Evolutionary conservation across 2,888 invertebrate genomes (phyloP), one percentile per base, ranked within the genome.

Genomic region (Tyria jacobaeae): DNA sequence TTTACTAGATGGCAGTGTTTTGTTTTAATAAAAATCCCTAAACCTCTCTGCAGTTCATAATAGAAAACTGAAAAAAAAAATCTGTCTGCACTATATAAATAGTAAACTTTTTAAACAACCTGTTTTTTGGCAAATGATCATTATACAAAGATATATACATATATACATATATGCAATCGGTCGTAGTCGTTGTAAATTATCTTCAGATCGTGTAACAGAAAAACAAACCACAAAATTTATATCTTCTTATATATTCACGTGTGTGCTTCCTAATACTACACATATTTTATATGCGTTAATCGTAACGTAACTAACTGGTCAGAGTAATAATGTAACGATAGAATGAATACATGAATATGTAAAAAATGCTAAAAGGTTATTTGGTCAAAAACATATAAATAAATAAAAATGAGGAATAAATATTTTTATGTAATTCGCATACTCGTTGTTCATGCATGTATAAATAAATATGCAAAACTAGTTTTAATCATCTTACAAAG

Each of bases 331-430:
- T 41, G 63, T 57, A 50, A 75, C 56, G 65, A 57, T 66, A 66
- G 47, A 72, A 34, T 66, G 58, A 75, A 37, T 65, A 50, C 52
- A 65, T 75, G 61, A 66, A 70, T 73, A 70, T 66, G 48, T 56
- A 56, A 65, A 65, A 58, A 56, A 31, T 47, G 39, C 35, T 35
- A 35, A 35, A 35, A 51, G 51, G 14, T 14, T 35, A 24, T 35
- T 15, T 35, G 34, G 35, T 35, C 35, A 51, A 51, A 21, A 35
- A 35, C 21, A 6, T 21, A 24, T 35, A 24, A 17, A 44, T 10
- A 44, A 9, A 44, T 21, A 51, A 51, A 35, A 31, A 31, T n/a
- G n/a, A n/a, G n/a, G n/a, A n/a, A n/a, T n/a, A 50, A 51, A 21
- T 21, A 35, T 14, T 51, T 51, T 35, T 34, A 51, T 34, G 17